Conservation (phyloP, 2,113 vertebrate genomes). For the Tachycineta bicolor region DNA sequence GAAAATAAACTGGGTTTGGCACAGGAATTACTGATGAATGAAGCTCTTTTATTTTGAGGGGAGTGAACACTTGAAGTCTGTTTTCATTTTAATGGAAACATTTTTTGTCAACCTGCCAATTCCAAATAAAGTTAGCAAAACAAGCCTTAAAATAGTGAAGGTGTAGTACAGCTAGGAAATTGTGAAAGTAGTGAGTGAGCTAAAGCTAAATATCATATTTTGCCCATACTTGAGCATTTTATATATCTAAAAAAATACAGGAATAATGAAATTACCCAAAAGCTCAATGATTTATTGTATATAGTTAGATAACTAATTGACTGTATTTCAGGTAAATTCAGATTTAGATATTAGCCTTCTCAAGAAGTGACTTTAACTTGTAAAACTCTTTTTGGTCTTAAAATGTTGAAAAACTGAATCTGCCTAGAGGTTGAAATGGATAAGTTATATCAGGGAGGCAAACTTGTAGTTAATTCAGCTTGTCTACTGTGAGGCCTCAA, state of each 20-base stretch:
- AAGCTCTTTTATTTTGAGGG: neutral
- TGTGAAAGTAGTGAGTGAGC: neutral
- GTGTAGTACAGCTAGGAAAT: neutral
- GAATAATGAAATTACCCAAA: neutral
- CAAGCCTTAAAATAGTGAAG: slow-evolving; percentile 54
- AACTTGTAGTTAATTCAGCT: neutral
- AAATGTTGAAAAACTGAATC: neutral
- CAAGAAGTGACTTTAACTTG: neutral
- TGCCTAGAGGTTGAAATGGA: neutral
- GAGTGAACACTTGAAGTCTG: slow-evolving; percentile 11
- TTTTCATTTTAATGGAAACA: slow-evolving; percentile 27
- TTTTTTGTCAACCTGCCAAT: slow-evolving; percentile 16
- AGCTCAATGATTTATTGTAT: neutral
- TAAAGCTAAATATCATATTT: neutral
- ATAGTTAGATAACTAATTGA: neutral
- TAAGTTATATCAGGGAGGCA: neutral
- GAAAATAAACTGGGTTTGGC: slow-evolving; percentile 45
- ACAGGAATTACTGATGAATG: slow-evolving; percentile 42
- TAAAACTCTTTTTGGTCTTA: neutral
- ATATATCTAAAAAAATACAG: neutral
- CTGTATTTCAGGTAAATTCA: neutral
- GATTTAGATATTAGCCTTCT: neutral
- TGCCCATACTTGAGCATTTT: neutral
- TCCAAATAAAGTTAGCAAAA: slow-evolving; percentile 41
- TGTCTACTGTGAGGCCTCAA: neutral